Percentiles rank a stretch among this genome's conserved stretches.
phyloP scores from a whole-genome alignment of 2,797 vertebrate genomes.

The Muscicapa striata region DNA sequence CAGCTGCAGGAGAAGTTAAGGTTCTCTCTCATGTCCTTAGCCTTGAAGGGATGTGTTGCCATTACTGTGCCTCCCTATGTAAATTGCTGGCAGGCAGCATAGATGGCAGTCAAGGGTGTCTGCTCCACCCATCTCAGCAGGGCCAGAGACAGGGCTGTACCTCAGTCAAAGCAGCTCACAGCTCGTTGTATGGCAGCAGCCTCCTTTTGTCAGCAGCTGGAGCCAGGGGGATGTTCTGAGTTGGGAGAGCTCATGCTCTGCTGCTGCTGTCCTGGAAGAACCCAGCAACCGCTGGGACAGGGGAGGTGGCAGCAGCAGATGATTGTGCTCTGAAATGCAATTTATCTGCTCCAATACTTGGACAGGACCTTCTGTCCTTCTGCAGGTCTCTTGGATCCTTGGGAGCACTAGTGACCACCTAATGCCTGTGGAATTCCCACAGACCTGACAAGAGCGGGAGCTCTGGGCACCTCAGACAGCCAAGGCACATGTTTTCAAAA shows the following conservation, averaged over 20 bases:
- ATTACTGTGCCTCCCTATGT: not conserved
- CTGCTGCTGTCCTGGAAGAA: not conserved
- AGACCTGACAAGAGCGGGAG: not conserved
- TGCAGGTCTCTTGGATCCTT: not conserved
- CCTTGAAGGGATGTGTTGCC: not conserved
- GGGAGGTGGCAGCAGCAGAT: not conserved
- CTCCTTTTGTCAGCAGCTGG: not conserved
- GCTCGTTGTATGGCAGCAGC: not conserved
- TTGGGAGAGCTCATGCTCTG: not conserved
- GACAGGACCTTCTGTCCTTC: not conserved
- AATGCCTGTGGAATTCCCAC: not conserved
- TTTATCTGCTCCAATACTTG: not conserved
- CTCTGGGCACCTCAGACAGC: not conserved
- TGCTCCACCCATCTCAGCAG: not conserved
- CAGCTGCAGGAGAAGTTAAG: not conserved
- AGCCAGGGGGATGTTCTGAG: not conserved
- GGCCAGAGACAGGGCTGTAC: not conserved
- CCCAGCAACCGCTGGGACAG: not conserved
- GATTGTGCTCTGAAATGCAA: not conserved
- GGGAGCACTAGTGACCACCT: not conserved
- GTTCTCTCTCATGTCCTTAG: not conserved
- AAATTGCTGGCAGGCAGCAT: not conserved
- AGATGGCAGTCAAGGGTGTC: fast-evolving
- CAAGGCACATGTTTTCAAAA: not conserved
- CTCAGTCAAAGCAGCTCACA: not conserved